Percentiles rank a stretch among this genome's conserved stretches.
Evolutionary conservation across 1,140 invertebrate species (phyloP).

Genomic region (Solenopsis fugax): DNA sequence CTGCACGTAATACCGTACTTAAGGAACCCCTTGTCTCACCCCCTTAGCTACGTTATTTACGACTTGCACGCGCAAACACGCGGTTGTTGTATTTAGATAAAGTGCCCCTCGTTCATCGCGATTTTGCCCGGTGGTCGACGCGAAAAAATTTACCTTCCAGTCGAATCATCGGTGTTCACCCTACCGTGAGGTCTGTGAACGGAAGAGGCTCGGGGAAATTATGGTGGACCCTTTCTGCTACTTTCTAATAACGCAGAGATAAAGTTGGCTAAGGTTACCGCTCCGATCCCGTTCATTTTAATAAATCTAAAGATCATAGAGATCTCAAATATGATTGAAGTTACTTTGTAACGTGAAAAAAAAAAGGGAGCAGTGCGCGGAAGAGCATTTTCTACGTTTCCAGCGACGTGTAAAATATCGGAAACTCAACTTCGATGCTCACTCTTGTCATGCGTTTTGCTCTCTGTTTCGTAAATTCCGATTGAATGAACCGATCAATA

Average conservation of each 20-base stretch:
- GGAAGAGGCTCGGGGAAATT: neutral
- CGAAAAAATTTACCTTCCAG: neutral
- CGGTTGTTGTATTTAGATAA: constrained; percentile 53
- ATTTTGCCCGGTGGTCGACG: neutral
- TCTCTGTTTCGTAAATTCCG: constrained; percentile 65
- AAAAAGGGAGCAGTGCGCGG: neutral
- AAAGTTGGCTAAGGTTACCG: neutral
- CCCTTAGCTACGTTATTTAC: constrained; percentile 46
- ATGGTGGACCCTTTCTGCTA: neutral
- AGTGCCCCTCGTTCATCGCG: constrained; percentile 29
- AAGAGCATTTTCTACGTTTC: neutral
- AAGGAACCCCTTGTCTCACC: neutral
- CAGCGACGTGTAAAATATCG: constrained; percentile 7
- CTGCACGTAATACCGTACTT: constrained; percentile 46
- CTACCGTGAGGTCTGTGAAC: neutral
- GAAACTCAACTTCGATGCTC: constrained; percentile 23
- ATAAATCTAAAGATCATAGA: neutral
- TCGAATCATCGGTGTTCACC: neutral
- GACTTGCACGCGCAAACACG: constrained; percentile 21
- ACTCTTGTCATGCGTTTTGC: constrained; percentile 13
- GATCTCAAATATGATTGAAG: neutral
- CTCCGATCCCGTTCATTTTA: neutral
- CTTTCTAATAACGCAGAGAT: neutral
- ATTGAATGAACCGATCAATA: constrained; percentile 67
- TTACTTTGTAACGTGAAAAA: neutral